These are phyloP conservation scores for Oryctolagus cuniculus DNA, from an alignment of 2,113 vertebrate genomes.

Conservation along the genomic window DNA sequence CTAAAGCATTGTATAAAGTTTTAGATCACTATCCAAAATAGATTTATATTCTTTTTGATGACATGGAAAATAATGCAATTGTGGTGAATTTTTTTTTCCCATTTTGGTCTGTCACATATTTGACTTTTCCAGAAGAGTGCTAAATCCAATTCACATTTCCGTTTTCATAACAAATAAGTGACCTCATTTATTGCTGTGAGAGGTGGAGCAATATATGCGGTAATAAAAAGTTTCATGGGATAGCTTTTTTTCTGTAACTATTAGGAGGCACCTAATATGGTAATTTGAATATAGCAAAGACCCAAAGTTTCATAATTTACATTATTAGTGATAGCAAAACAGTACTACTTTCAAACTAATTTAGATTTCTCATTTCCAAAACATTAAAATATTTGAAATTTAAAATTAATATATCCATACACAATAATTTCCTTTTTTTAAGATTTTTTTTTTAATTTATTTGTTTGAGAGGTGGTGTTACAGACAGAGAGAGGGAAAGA, in stretches of 20 bases:
- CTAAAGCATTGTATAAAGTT: conserved; percentile 5
- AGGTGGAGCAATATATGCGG: conserved; percentile 41
- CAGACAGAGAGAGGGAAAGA: no score
- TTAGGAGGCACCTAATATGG: conserved; percentile 26
- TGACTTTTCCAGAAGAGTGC: conserved; percentile 37
- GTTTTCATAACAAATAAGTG: conserved; percentile 68
- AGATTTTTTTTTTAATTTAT: no score
- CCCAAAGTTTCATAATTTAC: conserved; percentile 52
- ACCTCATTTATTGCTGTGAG: conserved; percentile 66
- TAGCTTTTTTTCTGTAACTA: conserved; percentile 26
- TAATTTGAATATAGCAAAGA: conserved; percentile 36
- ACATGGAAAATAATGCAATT: conserved; percentile 54
- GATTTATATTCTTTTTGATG: conserved; percentile 16
- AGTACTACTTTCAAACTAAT: conserved; percentile 51
- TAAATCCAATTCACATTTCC: conserved; percentile 16
- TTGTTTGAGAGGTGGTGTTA: no score
- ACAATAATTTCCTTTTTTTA: not conserved
- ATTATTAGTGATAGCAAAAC: conserved; percentile 30
- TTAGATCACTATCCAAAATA: conserved; percentile 52
- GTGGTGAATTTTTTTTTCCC: not conserved
- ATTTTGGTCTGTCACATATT: conserved; percentile 28
- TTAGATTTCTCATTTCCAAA: conserved; percentile 42
- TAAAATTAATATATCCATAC: not conserved
- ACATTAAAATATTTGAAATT: conserved; percentile 43
- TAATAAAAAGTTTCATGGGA: conserved; percentile 41